Evolutionary conservation across 2,113 vertebrate genomes (phyloP).

Genomic region (Oryctolagus cuniculus): DNA sequence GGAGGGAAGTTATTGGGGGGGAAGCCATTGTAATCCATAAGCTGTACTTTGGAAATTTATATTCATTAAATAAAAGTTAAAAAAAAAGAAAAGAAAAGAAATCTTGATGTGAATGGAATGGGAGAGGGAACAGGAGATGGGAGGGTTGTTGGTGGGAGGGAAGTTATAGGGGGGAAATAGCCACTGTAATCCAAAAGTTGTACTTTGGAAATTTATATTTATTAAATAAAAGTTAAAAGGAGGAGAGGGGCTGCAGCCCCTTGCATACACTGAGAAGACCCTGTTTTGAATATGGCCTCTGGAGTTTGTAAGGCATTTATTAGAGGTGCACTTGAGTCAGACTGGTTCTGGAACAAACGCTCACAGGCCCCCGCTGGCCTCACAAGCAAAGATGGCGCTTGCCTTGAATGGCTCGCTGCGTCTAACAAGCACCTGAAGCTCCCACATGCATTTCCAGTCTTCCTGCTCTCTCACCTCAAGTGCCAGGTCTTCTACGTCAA

Average conservation of each 20-base stretch:
- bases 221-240: constrained; percentile 62
- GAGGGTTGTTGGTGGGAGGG: too few relatives aligned
- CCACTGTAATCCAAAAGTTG: too few relatives aligned
- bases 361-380: constrained; percentile 82
- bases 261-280: constrained; percentile 99
- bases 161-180: too few relatives aligned
- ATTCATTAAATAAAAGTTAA: too few relatives aligned
- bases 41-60: too few relatives aligned
- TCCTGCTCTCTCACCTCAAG: constrained; percentile 76
- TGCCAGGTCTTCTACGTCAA: constrained; percentile 75
- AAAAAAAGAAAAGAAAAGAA: too few relatives aligned
- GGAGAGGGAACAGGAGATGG: too few relatives aligned
- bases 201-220: too few relatives aligned
- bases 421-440: constrained; percentile 73
- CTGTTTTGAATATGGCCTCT: constrained; percentile 99
- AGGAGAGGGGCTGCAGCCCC: constrained; percentile 92
- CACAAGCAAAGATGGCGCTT: constrained; percentile 85
- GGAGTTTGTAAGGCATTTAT: constrained; percentile 99
- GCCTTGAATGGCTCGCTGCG: constrained; percentile 74
- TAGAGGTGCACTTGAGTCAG: constrained; percentile 97
- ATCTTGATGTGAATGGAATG: too few relatives aligned
- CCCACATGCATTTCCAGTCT: constrained; percentile 78
- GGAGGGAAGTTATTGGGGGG: too few relatives aligned
- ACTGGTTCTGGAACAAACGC: constrained; percentile 94
- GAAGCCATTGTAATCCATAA: too few relatives aligned